A percentile compares a stretch with the other conserved stretches of the same genome.
Evolutionary conservation across 2,888 invertebrate genomes (phyloP).

Genomic region (Mellilla xanthometata): DNA sequence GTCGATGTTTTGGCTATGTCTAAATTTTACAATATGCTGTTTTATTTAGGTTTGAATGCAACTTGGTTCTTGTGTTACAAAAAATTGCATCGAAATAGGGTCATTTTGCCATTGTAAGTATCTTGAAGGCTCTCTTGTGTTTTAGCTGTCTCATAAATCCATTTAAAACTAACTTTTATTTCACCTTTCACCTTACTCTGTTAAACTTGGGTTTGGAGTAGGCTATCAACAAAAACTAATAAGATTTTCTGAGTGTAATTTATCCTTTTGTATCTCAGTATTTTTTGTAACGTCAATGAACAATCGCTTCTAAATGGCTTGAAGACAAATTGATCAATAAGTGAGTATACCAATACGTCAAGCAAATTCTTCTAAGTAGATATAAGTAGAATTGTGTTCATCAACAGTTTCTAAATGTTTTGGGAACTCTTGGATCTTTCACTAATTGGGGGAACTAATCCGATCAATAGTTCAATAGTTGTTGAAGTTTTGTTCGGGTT

Average conservation of each 20-base stretch:
- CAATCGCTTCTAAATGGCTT: too few species aligned
- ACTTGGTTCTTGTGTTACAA: too few species aligned
- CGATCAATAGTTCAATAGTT: conserved; percentile 15
- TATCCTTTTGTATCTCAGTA: not conserved
- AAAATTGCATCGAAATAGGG: conserved; percentile 3
- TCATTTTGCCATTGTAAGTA: conserved; percentile 1
- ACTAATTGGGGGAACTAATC: conserved; percentile 17
- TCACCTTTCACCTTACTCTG: not conserved
- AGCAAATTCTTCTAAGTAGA: conserved; percentile 6
- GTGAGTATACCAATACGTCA: too few species aligned
- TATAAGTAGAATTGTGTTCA: conserved; percentile 2
- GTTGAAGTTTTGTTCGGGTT: conserved; percentile 17
- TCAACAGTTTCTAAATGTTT: conserved; percentile 1
- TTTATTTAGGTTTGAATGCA: conserved; percentile 6
- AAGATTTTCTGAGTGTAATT: not conserved
- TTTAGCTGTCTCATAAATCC: conserved; percentile 1
- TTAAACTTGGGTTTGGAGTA: not conserved
- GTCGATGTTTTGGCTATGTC: not conserved
- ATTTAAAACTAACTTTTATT: conserved; percentile 4
- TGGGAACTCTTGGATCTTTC: conserved; percentile 12
- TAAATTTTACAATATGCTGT: not conserved
- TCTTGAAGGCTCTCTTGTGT: not conserved
- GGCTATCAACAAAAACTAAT: conserved; percentile 3
- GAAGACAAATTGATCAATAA: too few species aligned
- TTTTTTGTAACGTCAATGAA: not conserved